Percentiles rank a stretch among this genome's conserved stretches.
These are phyloP conservation scores for Ciconia maguari DNA, from an alignment of 2,113 vertebrate species.

Conservation along the genomic window DNA sequence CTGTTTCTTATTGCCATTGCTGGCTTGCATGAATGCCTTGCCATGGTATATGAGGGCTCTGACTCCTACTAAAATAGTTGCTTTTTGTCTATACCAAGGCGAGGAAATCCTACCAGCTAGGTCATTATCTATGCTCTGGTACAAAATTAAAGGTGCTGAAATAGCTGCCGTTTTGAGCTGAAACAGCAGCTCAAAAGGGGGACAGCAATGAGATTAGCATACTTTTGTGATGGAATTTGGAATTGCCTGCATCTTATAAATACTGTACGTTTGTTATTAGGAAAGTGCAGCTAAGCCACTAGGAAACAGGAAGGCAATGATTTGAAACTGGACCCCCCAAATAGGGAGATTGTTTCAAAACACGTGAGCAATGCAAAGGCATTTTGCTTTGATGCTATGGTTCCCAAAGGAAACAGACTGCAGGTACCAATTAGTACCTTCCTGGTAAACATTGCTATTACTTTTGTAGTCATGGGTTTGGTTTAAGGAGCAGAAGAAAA, in stretches of 20 bases:
- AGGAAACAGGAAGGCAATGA: constrained; percentile 19
- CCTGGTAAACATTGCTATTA: constrained; percentile 3
- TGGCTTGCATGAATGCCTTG: background rate
- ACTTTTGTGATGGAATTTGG: background rate
- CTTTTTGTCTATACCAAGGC: background rate
- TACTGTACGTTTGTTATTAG: background rate
- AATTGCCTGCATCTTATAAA: background rate
- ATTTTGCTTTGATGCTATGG: constrained; percentile 14
- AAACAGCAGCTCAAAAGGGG: background rate
- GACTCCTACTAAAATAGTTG: background rate
- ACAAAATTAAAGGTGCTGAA: constrained; percentile 13
- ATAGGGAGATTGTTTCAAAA: background rate
- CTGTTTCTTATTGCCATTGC: background rate
- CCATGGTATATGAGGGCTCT: background rate
- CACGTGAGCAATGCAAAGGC: background rate
- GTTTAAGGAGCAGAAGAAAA: background rate
- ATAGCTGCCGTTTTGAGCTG: background rate
- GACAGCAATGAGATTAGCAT: background rate
- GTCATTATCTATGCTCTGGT: background rate
- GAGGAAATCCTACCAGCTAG: background rate
- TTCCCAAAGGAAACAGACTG: constrained; percentile 1
- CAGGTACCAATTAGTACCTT: constrained; percentile 22
- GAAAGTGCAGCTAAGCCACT: background rate
- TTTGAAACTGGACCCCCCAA: background rate
- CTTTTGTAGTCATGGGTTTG: background rate